Conservation (phyloP, 2,113 vertebrate genomes). For the Piaya cayana region DNA sequence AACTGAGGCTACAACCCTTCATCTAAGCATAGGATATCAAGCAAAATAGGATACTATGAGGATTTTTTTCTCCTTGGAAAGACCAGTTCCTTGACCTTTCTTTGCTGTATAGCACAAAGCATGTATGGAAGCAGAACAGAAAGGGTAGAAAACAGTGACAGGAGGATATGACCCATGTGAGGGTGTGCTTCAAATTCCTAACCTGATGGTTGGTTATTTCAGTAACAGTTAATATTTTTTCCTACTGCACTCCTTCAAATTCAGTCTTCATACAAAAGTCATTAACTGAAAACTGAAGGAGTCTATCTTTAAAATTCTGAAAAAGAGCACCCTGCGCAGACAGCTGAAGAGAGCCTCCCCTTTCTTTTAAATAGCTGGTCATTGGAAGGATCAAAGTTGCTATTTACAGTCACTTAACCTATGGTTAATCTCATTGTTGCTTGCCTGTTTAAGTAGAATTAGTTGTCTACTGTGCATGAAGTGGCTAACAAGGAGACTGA, state of each 20-base stretch:
- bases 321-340: neutral
- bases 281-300: neutral
- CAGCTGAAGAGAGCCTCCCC: neutral
- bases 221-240: neutral
- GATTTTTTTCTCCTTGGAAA: neutral
- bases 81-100: neutral
- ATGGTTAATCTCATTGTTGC: slow-evolving; percentile 37
- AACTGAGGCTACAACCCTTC: neutral
- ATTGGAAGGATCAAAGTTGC: slow-evolving; percentile 45
- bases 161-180: too few relatives aligned
- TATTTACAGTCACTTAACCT: slow-evolving; percentile 52
- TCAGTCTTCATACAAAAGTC: neutral
- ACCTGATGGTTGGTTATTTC: neutral
- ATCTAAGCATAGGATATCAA: neutral
- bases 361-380: neutral
- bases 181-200: neutral
- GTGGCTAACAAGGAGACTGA: neutral
- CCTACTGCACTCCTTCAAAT: neutral
- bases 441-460: slow-evolving; percentile 25
- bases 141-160: neutral
- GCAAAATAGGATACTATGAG: neutral
- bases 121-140: neutral
- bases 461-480: neutral
- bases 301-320: neutral
- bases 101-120: neutral